phyloP scores from a whole-genome alignment of 2,888 invertebrate genomes.

The Escarpia spicata region DNA sequence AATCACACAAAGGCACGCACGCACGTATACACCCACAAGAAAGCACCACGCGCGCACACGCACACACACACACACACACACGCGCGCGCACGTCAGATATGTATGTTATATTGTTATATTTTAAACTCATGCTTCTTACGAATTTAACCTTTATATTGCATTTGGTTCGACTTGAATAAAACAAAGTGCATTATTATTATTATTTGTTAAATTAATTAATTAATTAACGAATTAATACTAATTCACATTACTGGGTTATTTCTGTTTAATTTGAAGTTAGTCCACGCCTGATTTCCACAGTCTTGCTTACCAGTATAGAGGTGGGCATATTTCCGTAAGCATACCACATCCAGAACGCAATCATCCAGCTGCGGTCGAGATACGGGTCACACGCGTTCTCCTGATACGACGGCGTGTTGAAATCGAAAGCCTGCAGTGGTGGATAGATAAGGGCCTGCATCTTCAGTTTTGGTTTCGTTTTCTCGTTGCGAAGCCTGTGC shows the following conservation, averaged over 20 bases:
- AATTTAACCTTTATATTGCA: too few relatives aligned
- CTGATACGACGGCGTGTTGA: slow-evolving; percentile 42
- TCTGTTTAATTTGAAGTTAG: background rate
- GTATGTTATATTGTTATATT: too few relatives aligned
- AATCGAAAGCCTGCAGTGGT: slow-evolving; percentile 30
- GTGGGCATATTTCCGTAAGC: slow-evolving; percentile 27
- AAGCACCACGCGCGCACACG: background rate
- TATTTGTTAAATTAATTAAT: too few relatives aligned
- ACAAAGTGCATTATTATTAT: too few relatives aligned
- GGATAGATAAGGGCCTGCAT: slow-evolving; percentile 41
- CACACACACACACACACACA: background rate
- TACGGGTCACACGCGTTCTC: slow-evolving; percentile 30
- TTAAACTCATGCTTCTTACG: too few relatives aligned
- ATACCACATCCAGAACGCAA: slow-evolving; percentile 39
- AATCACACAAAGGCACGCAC: background rate
- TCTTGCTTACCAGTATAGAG: background rate
- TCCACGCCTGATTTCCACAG: background rate
- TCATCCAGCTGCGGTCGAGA: slow-evolving; percentile 35
- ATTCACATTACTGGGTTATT: background rate
- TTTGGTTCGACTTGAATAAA: too few relatives aligned
- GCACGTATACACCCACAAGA: background rate
- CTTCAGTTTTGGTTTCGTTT: slow-evolving; percentile 22
- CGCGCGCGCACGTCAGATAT: too few relatives aligned
- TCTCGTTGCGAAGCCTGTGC: slow-evolving; percentile 37
- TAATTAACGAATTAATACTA: too few relatives aligned